A percentile compares a stretch with the other conserved stretches of the same genome.
These are phyloP conservation scores for Apodemia duryi DNA, from an alignment of 2,888 invertebrate species.

Conservation along the genomic window DNA sequence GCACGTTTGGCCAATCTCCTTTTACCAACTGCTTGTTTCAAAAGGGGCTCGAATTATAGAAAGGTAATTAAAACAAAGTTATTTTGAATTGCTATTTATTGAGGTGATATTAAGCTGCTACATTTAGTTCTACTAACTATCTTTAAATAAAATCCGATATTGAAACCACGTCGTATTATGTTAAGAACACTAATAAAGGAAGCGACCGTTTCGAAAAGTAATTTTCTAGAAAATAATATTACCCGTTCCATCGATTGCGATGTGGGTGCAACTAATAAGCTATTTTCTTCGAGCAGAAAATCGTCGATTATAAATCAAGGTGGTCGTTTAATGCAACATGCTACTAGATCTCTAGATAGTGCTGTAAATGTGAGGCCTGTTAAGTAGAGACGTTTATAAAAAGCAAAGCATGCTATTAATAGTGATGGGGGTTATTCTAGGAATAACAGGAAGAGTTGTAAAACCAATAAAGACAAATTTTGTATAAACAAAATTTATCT, in stretches of 20 bases:
- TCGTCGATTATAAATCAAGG: conserved; percentile 34
- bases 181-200: conserved; percentile 24
- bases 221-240: conserved; percentile 32
- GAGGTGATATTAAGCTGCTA: not conserved
- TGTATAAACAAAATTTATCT: no score
- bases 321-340: conserved; percentile 31
- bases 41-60: not conserved
- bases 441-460: conserved; percentile 10
- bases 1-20: no score
- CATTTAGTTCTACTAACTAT: not conserved
- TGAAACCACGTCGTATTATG: not conserved
- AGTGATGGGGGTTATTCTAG: not conserved
- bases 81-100: not conserved
- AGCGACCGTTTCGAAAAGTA: conserved; percentile 28
- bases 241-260: conserved; percentile 27
- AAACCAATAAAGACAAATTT: not conserved
- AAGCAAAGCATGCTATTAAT: not conserved
- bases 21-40: no score
- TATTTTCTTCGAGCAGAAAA: conserved; percentile 28
- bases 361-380: conserved; percentile 31
- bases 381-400: conserved; percentile 32
- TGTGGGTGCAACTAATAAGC: conserved; percentile 29
- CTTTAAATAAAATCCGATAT: conserved; percentile 10
- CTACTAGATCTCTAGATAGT: conserved; percentile 27
- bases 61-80: not conserved